phyloP scores from a whole-genome alignment of 2,797 vertebrate genomes.

The Silurus aristotelis region DNA sequence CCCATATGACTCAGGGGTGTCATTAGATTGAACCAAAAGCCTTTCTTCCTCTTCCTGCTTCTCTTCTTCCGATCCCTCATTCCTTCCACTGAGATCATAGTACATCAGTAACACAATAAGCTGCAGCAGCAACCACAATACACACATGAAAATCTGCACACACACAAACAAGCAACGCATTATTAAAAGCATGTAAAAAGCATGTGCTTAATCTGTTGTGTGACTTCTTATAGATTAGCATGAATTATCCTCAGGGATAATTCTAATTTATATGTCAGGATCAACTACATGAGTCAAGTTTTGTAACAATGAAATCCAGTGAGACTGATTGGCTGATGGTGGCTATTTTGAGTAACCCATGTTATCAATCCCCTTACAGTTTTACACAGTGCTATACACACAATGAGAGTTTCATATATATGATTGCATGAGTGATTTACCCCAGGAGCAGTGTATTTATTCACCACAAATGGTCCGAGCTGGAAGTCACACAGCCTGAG shows the following conservation, averaged over 20 bases:
- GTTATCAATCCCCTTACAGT: not conserved
- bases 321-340: not conserved
- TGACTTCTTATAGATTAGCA: not conserved
- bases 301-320: not conserved
- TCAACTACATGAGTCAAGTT: not conserved
- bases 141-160: conserved; percentile 81
- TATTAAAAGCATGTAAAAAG: not conserved
- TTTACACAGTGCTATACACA: not conserved
- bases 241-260: not conserved
- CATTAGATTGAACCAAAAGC: conserved; percentile 65
- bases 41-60: conserved; percentile 59
- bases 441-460: conserved; percentile 83
- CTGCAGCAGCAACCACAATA: conserved; percentile 80
- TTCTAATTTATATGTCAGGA: not conserved
- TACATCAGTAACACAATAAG: conserved; percentile 77
- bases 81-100: conserved; percentile 71
- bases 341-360: not conserved
- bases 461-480: conserved; percentile 78
- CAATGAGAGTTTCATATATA: not conserved
- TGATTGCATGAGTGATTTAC: conserved; percentile 65
- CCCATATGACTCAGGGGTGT: conserved; percentile 70
- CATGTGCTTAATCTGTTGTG: not conserved
- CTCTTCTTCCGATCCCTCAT: conserved; percentile 39
- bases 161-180: not conserved
- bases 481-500: conserved; percentile 80